A percentile compares a stretch with the other conserved stretches of the same genome.
Evolutionary conservation across 2,797 vertebrate genomes (phyloP).

Genomic region (Poeciliopsis presidionis): DNA sequence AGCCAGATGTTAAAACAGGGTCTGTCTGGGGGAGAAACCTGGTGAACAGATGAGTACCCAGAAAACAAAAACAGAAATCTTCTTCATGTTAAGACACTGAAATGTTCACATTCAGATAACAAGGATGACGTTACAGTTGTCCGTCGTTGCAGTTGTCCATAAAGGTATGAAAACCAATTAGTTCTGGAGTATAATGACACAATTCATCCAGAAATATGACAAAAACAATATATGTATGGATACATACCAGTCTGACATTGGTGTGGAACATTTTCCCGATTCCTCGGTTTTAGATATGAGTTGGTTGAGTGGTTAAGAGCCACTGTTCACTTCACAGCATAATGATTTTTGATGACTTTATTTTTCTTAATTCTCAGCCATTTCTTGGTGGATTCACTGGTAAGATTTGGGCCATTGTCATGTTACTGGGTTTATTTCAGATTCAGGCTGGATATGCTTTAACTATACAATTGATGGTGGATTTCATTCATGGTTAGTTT

Average conservation of each 20-base stretch:
- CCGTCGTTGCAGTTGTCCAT: background rate
- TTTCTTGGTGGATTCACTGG: background rate
- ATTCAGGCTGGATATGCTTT: background rate
- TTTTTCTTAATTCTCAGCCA: background rate
- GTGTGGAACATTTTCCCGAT: background rate
- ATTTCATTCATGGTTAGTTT: background rate
- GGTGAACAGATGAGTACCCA: slow-evolving; percentile 50
- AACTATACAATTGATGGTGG: background rate
- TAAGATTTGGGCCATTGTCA: background rate
- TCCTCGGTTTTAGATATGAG: background rate
- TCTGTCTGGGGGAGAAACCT: slow-evolving; percentile 36
- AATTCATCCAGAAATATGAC: background rate
- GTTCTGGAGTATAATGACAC: background rate
- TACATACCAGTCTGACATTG: background rate
- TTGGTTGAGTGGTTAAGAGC: background rate
- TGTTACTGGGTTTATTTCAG: background rate
- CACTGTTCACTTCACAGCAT: background rate
- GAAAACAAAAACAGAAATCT: slow-evolving; percentile 51
- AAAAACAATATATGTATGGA: background rate
- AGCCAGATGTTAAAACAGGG: slow-evolving; percentile 22
- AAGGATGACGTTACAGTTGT: background rate
- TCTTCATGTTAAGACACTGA: slow-evolving; percentile 5
- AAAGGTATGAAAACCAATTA: background rate
- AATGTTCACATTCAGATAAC: background rate
- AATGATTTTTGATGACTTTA: background rate